Evolutionary conservation across 2,888 invertebrate genomes (phyloP).

Genomic region (Sphaerophoria taeniata): DNA sequence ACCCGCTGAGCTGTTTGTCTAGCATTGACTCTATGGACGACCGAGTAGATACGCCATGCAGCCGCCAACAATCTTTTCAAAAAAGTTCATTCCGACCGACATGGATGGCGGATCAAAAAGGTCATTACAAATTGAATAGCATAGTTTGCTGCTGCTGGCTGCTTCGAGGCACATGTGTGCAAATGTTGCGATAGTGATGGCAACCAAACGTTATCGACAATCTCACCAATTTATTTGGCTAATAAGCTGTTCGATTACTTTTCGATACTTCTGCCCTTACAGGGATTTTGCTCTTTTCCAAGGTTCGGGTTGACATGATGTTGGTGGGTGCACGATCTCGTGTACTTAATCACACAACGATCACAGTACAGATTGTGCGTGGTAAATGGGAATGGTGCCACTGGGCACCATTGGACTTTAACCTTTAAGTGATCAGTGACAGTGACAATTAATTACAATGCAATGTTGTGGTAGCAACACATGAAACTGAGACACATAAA

Average conservation of each 20-base stretch:
- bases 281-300: constrained; percentile 32
- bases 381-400: constrained; percentile 41
- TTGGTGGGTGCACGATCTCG: constrained; percentile 24
- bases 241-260: constrained; percentile 39
- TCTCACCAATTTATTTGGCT: constrained; percentile 62
- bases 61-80: constrained; percentile 43
- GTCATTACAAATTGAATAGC: constrained; percentile 70
- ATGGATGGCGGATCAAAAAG: constrained; percentile 45
- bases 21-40: neutral
- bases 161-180: neutral
- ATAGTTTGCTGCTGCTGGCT: constrained; percentile 1
- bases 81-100: constrained; percentile 45
- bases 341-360: neutral
- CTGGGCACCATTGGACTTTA: constrained; percentile 9
- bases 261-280: constrained; percentile 44
- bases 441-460: constrained; percentile 56
- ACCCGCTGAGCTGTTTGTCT: neutral
- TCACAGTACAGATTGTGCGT: constrained; percentile 24
- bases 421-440: constrained; percentile 54
- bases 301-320: neutral
- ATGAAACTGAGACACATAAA: constrained; percentile 22
- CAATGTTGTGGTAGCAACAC: constrained; percentile 46
- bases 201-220: constrained; percentile 27
- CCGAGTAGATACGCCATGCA: constrained; percentile 44
- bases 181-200: neutral